phyloP scores from a whole-genome alignment of 2,113 vertebrate species.

The Hemiscyllium ocellatum region DNA sequence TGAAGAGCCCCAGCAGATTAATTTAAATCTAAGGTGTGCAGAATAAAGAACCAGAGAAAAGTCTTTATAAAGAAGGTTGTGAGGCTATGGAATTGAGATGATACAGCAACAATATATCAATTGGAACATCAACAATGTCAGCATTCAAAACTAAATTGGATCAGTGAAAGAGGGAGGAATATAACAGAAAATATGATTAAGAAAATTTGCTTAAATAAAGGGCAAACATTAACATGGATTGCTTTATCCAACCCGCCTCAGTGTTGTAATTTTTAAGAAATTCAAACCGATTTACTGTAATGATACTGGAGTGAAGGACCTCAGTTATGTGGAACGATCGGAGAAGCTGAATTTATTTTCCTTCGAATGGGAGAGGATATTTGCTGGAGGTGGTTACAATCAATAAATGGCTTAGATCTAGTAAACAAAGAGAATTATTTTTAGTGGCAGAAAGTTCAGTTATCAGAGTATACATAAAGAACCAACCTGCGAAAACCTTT shows the following conservation, averaged over 20 bases:
- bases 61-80: neutral
- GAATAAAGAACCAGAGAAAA: neutral
- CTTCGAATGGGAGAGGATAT: neutral
- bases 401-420: neutral
- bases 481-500: neutral
- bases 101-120: neutral
- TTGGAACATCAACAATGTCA: neutral
- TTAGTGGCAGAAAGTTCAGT: neutral
- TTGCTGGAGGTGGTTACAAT: neutral
- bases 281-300: neutral
- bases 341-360: neutral
- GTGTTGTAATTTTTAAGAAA: neutral
- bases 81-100: neutral
- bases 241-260: neutral
- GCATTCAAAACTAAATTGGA: neutral
- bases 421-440: neutral
- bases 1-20: neutral
- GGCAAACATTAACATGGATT: neutral
- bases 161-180: neutral
- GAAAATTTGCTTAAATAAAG: neutral
- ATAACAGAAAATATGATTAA: neutral
- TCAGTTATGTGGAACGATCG: neutral
- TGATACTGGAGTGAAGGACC: neutral
- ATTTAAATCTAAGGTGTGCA: neutral
- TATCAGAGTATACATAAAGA: neutral